phyloP scores from a whole-genome alignment of 2,888 invertebrate species.

The Cordilura impudica region DNA sequence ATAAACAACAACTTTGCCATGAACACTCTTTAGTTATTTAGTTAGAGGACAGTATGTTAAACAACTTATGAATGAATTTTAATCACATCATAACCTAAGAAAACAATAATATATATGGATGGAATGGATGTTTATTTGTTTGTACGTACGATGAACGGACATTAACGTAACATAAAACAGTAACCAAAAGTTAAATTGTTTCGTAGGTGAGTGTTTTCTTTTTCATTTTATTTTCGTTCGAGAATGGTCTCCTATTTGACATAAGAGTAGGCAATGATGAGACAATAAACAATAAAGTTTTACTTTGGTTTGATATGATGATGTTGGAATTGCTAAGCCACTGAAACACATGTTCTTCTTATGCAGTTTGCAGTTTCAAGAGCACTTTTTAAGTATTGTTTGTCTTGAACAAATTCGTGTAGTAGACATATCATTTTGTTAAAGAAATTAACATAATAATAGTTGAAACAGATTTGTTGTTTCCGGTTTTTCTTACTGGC shows the following conservation, averaged over 20 bases:
- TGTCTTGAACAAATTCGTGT: conserved; percentile 1
- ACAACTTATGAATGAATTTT: conserved; percentile 64
- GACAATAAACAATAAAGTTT: conserved; percentile 10
- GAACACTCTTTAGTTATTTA: neutral
- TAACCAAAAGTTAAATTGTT: conserved; percentile 57
- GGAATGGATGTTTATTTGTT: conserved; percentile 22
- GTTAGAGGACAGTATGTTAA: conserved; percentile 37
- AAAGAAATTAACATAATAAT: conserved; percentile 69
- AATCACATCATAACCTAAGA: conserved; percentile 61
- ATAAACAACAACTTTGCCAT: too few relatives aligned
- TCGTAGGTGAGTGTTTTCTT: conserved; percentile 39
- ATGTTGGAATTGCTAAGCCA: conserved; percentile 52
- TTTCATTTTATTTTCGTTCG: conserved; percentile 1
- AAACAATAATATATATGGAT: conserved; percentile 45
- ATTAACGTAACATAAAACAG: conserved; percentile 48
- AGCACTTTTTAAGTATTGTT: conserved; percentile 11
- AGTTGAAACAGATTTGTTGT: conserved; percentile 61
- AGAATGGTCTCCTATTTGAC: conserved; percentile 48
- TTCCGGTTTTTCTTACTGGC: conserved; percentile 63
- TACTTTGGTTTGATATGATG: neutral
- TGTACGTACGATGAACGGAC: neutral
- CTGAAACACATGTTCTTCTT: conserved; percentile 62
- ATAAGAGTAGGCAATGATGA: conserved; percentile 40
- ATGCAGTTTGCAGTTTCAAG: conserved; percentile 50
- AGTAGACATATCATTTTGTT: conserved; percentile 56